phyloP scores from a whole-genome alignment of 2,797 vertebrate species.

The Periparus ater region DNA sequence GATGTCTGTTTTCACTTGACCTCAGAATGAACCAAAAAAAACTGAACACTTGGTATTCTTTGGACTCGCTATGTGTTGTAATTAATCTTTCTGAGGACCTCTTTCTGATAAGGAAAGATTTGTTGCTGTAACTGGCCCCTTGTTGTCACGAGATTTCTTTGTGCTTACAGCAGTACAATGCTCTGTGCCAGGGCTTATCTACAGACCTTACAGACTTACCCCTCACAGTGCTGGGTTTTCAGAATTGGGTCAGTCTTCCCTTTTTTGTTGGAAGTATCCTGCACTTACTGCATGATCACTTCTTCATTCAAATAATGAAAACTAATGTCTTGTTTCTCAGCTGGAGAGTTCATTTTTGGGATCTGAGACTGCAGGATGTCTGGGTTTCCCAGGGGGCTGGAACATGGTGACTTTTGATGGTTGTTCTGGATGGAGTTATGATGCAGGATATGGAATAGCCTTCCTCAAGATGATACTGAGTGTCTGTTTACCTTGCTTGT shows the following conservation, averaged over 20 bases:
- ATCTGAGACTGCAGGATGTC: neutral
- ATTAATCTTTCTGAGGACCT: constrained; percentile 25
- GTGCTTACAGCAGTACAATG: neutral
- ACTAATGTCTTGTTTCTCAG: neutral
- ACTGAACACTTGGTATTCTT: neutral
- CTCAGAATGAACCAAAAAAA: constrained; percentile 8
- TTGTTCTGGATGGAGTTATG: neutral
- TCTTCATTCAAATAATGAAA: neutral
- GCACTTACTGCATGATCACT: neutral
- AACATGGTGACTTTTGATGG: neutral
- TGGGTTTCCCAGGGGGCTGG: neutral
- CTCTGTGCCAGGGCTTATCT: neutral
- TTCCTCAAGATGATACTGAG: neutral
- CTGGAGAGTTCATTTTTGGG: neutral
- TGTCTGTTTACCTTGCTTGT: neutral
- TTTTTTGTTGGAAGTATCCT: neutral
- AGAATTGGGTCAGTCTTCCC: neutral
- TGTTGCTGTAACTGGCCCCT: neutral
- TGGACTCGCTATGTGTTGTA: neutral
- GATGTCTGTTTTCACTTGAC: neutral
- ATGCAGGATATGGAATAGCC: neutral
- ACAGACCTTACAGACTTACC: neutral
- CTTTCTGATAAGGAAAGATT: constrained; percentile 16
- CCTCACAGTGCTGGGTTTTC: neutral
- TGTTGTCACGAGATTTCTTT: constrained; percentile 4